Base-by-base conservation (phyloP, 2,797 vertebrate genomes). In the Chrysocyon brachyurus region DNA sequence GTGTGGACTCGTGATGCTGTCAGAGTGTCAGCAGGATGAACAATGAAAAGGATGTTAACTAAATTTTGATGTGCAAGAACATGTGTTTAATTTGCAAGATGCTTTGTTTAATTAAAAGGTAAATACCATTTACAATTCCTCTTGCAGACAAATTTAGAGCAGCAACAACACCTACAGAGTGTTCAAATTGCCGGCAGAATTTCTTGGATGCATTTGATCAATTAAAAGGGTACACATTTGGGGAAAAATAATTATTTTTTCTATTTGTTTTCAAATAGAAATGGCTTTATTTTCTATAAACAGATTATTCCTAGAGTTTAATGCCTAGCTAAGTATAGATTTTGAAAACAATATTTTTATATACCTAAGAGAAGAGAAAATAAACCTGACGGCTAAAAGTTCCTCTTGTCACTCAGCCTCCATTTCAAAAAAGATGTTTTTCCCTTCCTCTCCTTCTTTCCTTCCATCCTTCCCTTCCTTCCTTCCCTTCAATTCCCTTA, bases 71-170 rank as follows among this genome's bases (percentile, higher is more conserved):
- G 98, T 99, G 98, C 98, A 97, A 96, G 97, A 98, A 97, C 98
- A 98, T 98, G 98, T 97, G 98, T 98, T 98, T 98, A 98, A 99
- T 99, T 98, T 99, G 96, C 97, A 98, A 98, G 97, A 96, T 96
- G 83, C 97, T 98, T 99, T 98, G 98, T 98, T 98, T 98, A 98
- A 99, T 99, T 98, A 98, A 98, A 98, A 99, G 98, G 98, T 99
- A 99, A 99, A 99, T 98, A 98, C 95, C 96, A 97, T 97, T 98
- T 98, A 97, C 98, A 97, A 99, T 98, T 98, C 98, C 96, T 98
- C 98, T 98, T 96, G 98, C 98, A 98, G 98, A 98, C 97, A 72
- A 90, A 95, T 98, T 97, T 87, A 97, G 97, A 98, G 96, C 94
- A 97, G 94, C 93, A 97, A 94, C 92, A 98, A 97, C 98, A 98